Percentiles rank a stretch among this genome's conserved stretches.
Conservation (phyloP, 2,797 vertebrate species). For the Takifugu ocellatus region DNA sequence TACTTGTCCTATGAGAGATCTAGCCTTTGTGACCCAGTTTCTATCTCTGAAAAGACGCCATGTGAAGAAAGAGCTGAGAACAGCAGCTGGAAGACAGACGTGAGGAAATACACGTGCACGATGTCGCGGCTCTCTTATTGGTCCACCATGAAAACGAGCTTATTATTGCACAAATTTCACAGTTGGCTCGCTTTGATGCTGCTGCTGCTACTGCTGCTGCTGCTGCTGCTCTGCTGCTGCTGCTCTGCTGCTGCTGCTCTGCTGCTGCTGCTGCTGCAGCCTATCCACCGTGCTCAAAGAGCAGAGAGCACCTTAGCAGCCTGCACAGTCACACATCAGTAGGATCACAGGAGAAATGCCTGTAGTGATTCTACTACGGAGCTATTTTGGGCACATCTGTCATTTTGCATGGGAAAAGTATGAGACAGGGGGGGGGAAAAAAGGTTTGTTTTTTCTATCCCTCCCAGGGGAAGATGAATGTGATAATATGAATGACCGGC, state of each 20-base stretch:
- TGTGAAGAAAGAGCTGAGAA: slow-evolving; percentile 44
- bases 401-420: slow-evolving; percentile 11
- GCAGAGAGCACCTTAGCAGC: slow-evolving; percentile 42
- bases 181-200: slow-evolving; percentile 67
- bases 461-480: slow-evolving; percentile 6
- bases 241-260: slow-evolving; percentile 2
- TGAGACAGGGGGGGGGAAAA: not conserved
- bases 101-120: slow-evolving; percentile 45
- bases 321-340: slow-evolving; percentile 21
- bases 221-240: slow-evolving; percentile 58
- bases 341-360: slow-evolving; percentile 18
- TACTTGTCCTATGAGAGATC: slow-evolving; percentile 54
- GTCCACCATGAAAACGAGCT: slow-evolving; percentile 10
- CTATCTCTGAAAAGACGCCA: slow-evolving; percentile 30
- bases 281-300: slow-evolving; percentile 57
- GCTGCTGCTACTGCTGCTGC: slow-evolving; percentile 53
- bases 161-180: slow-evolving; percentile 46
- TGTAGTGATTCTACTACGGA: slow-evolving; percentile 5
- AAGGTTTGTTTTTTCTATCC: not conserved
- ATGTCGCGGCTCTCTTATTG: slow-evolving; percentile 21
- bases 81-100: slow-evolving; percentile 61
- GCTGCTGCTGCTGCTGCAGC: slow-evolving; percentile 34
- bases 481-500: slow-evolving; percentile 7
- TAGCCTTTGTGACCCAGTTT: slow-evolving; percentile 61
- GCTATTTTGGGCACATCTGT: slow-evolving; percentile 36